Conservation (phyloP, 2,113 vertebrate species). For the Dipodomys merriami region DNA sequence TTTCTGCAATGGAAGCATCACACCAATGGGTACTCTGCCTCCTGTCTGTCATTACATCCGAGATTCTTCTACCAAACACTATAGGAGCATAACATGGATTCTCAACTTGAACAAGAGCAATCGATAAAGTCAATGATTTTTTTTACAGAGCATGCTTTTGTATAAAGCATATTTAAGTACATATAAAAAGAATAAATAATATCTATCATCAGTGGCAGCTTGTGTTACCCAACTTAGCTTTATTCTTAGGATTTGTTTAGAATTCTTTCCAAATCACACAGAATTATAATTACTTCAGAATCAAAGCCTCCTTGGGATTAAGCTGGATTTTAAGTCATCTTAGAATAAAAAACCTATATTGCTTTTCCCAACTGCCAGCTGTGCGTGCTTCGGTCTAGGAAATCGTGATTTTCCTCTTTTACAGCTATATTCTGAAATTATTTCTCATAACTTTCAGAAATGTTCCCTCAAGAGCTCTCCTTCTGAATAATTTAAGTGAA, state of each 20-base stretch:
- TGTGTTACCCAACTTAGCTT: background rate
- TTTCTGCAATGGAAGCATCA: background rate
- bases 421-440: conserved; percentile 68
- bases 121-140: background rate
- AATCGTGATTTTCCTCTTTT: conserved; percentile 63
- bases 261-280: conserved; percentile 64
- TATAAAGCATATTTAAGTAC: conserved; percentile 43
- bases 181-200: conserved; percentile 39
- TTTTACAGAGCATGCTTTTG: conserved; percentile 16
- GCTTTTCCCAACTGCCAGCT: conserved; percentile 62
- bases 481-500: conserved; percentile 16
- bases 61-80: conserved; percentile 13
- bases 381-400: conserved; percentile 35
- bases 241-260: conserved; percentile 53
- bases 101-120: conserved; percentile 27
- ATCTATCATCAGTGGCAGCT: background rate
- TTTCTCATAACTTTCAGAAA: conserved; percentile 54
- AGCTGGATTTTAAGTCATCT: conserved; percentile 51
- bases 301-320: conserved; percentile 50
- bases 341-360: conserved; percentile 58
- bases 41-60: background rate
- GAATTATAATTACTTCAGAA: conserved; percentile 63
- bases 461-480: conserved; percentile 20
- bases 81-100: background rate
- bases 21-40: background rate